phyloP scores from a whole-genome alignment of 1,140 invertebrate genomes.

The Drosophila kikkawai region DNA sequence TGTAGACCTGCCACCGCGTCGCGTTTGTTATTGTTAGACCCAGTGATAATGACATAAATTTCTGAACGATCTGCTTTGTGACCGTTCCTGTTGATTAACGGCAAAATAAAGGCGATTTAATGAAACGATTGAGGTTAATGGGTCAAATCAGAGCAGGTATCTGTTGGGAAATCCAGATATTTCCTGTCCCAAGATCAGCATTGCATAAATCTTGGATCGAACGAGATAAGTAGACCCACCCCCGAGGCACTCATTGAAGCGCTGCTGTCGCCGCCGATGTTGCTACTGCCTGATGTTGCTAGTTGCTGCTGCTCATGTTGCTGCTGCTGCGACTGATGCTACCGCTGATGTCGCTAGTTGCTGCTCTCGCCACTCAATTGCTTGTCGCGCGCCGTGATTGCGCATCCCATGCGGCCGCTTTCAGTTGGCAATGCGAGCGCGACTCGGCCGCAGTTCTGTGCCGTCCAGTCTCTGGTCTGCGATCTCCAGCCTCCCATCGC shows the following conservation, averaged over 20 bases:
- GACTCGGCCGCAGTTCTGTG: slow-evolving; percentile 62
- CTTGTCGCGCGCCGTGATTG: slow-evolving; percentile 76
- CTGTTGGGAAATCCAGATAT: slow-evolving; percentile 1
- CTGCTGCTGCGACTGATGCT: slow-evolving; percentile 11
- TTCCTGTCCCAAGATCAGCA: slow-evolving; percentile 12
- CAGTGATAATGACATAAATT: slow-evolving; percentile 74
- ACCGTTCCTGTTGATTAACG: slow-evolving; percentile 50
- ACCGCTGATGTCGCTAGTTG: slow-evolving; percentile 19
- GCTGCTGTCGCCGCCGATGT: slow-evolving; percentile 25
- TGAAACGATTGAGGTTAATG: slow-evolving; percentile 44
- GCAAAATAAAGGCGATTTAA: slow-evolving; percentile 51
- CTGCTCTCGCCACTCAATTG: slow-evolving; percentile 68
- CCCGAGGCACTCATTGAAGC: slow-evolving; percentile 39
- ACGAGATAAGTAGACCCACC: background rate
- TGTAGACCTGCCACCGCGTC: slow-evolving; percentile 7
- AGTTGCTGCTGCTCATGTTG: slow-evolving; percentile 19
- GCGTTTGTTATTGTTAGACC: slow-evolving; percentile 28
- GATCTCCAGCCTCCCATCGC: slow-evolving; percentile 12
- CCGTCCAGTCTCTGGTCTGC: slow-evolving; percentile 21
- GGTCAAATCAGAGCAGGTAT: slow-evolving; percentile 41
- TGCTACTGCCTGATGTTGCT: slow-evolving; percentile 16
- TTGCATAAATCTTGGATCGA: background rate
- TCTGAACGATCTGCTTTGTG: slow-evolving; percentile 47
- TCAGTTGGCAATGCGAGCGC: slow-evolving; percentile 74
- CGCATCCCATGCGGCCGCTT: slow-evolving; percentile 60